Evolutionary conservation across 2,888 invertebrate genomes (phyloP).

Genomic region (Drymonia ruficornis): DNA sequence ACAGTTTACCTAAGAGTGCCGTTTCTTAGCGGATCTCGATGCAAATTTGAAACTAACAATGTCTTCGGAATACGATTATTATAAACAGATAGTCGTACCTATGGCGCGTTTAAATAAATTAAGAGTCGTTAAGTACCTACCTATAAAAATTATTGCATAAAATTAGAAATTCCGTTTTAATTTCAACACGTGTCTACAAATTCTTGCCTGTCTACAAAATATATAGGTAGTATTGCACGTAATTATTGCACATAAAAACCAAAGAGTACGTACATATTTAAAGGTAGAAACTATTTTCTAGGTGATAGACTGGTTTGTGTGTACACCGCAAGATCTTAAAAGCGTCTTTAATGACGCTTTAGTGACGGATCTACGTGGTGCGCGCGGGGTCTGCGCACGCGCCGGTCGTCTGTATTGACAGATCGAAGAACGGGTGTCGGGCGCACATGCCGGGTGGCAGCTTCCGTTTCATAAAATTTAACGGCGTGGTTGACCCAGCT

Average conservation of each 20-base stretch:
- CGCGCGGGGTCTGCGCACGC: constrained; percentile 53
- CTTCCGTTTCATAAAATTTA: constrained; percentile 84
- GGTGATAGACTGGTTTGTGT: not conserved
- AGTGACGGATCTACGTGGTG: constrained; percentile 30
- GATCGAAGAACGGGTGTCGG: constrained; percentile 66
- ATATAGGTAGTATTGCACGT: too few species aligned
- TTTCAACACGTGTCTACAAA: too few species aligned
- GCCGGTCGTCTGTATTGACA: constrained; percentile 70
- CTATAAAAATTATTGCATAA: not conserved
- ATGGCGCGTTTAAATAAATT: not conserved
- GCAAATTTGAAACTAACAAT: constrained; percentile 11
- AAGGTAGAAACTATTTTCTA: too few species aligned
- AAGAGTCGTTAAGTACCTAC: too few species aligned
- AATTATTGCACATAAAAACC: too few species aligned
- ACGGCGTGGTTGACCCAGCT: constrained; percentile 82
- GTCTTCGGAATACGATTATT: not conserved
- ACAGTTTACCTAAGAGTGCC: constrained; percentile 9
- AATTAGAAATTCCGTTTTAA: not conserved
- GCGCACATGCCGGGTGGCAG: constrained; percentile 74
- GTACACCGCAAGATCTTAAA: constrained; percentile 24
- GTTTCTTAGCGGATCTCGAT: constrained; percentile 9
- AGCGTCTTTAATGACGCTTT: constrained; percentile 30
- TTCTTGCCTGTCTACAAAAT: too few species aligned
- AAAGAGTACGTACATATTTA: too few species aligned
- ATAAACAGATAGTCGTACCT: not conserved